Evolutionary conservation across 2,888 invertebrate species (phyloP).

Genomic region (Athalia cordata): DNA sequence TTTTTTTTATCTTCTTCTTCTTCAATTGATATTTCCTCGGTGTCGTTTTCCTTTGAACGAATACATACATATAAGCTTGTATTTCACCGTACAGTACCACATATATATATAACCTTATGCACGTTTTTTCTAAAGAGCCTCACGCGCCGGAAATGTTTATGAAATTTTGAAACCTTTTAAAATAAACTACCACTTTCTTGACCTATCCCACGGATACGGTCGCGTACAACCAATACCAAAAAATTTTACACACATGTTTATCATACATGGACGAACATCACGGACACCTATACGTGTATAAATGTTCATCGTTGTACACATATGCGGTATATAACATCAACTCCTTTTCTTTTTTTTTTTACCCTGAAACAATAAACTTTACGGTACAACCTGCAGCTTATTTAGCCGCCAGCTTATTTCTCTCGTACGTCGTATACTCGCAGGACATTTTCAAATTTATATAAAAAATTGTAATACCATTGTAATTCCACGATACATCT

Average conservation of each 20-base stretch:
- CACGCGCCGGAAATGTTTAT: conserved; percentile 57
- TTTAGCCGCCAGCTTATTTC: not conserved
- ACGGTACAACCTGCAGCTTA: conserved; percentile 21
- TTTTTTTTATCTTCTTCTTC: too few relatives aligned
- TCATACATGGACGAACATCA: not conserved
- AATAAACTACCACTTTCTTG: conserved; percentile 63
- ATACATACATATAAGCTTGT: not conserved
- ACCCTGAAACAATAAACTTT: conserved; percentile 66
- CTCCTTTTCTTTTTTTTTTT: conserved; percentile 53
- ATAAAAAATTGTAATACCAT: too few relatives aligned
- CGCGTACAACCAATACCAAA: conserved; percentile 29
- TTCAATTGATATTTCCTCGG: conserved; percentile 45
- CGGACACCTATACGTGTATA: not conserved
- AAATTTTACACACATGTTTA: not conserved
- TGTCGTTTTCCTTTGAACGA: conserved; percentile 43
- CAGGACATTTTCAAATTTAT: not conserved
- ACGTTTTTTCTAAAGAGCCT: conserved; percentile 43
- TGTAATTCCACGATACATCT: too few relatives aligned
- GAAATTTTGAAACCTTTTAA: conserved; percentile 63
- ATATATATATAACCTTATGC: not conserved
- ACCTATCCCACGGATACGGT: conserved; percentile 63
- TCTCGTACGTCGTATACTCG: not conserved
- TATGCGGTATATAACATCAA: not conserved
- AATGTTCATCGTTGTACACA: not conserved
- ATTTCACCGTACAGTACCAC: not conserved